Conservation (phyloP, 2,888 invertebrate species). For the Acanthosoma haemorrhoidale region DNA sequence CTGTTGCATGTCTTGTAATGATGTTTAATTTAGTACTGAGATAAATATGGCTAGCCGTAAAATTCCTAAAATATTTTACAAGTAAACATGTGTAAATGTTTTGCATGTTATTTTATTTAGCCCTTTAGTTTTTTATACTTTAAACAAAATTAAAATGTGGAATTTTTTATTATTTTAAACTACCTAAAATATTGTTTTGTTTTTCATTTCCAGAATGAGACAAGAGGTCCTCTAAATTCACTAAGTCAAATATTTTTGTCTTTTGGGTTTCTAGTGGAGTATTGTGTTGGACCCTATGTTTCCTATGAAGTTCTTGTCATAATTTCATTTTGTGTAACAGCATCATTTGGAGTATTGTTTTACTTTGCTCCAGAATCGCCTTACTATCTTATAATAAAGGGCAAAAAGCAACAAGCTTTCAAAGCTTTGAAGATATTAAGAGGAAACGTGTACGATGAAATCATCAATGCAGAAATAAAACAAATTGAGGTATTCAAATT, state of each 20-base stretch:
- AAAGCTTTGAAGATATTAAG: neutral
- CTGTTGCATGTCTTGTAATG: too few relatives aligned
- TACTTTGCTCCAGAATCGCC: constrained; percentile 20
- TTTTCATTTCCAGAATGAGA: constrained; percentile 1
- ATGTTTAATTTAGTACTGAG: too few relatives aligned
- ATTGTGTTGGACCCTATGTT: constrained; percentile 27
- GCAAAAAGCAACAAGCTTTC: neutral
- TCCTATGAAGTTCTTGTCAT: neutral
- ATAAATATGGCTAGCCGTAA: too few relatives aligned
- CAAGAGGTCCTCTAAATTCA: constrained; percentile 19
- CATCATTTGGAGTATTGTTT: constrained; percentile 1
- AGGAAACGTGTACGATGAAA: neutral
- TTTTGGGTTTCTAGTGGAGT: constrained; percentile 23
- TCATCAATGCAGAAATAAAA: constrained; percentile 1
- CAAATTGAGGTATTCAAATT: constrained; percentile 9
- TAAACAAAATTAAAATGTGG: too few relatives aligned
- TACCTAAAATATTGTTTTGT: too few relatives aligned
- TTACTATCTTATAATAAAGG: neutral
- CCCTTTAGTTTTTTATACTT: too few relatives aligned
- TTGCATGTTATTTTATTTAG: too few relatives aligned
- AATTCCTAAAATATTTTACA: too few relatives aligned
- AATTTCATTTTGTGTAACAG: neutral
- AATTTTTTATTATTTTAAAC: too few relatives aligned
- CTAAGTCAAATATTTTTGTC: constrained; percentile 17
- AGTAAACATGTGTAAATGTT: too few relatives aligned